Base-by-base conservation (phyloP, 2,113 vertebrate genomes). In the Bostrychus sinensis region DNA sequence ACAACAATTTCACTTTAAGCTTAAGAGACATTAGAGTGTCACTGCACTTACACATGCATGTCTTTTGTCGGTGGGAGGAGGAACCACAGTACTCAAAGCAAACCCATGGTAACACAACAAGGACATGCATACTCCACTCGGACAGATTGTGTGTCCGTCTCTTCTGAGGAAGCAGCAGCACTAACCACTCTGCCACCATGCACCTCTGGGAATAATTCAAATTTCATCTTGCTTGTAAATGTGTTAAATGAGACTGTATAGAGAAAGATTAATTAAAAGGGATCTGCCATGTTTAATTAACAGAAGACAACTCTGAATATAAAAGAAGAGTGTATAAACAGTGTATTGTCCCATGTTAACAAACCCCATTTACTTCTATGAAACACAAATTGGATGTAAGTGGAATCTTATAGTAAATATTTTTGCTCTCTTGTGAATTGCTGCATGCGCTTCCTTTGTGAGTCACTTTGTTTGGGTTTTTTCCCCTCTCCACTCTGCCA, bases 311-410 rank as follows among this genome's bases (percentile, higher is more conserved):
- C 5, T 32, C 5, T 5, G 30, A 32, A 32, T 32, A 5, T 32
- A 30, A 30, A 30, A 30, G 7, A 30, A 7, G 30, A 32, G 8
- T 32, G 30, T 5, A 14, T 14, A 16, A 16, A 11, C 12, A 39
- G 11, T 39, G 37, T 2, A 39, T 5, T 14, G 12, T 39, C 13
- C 13, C 5, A 39, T 14, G 14, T 16, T 14, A 51, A 58, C 55
- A 20, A 20, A 50, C 14, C 48, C 26, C 38, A 51, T 72, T 75
- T 50, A 5, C 56, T 56, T 68, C 50, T 28, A 13, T 36, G 37
- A 80, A 70, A 83, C 46, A 54, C 43, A 82, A 79, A 89, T 76
- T 80, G 69, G 63, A 71, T 63, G 22, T 55, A 88, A 88, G 75
- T 83, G 75, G 80, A 50, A 61, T 60, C 56, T 75, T 62, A 45